Evolutionary conservation across 1,140 invertebrate genomes (phyloP).

Genomic region (Theocolax elegans): DNA sequence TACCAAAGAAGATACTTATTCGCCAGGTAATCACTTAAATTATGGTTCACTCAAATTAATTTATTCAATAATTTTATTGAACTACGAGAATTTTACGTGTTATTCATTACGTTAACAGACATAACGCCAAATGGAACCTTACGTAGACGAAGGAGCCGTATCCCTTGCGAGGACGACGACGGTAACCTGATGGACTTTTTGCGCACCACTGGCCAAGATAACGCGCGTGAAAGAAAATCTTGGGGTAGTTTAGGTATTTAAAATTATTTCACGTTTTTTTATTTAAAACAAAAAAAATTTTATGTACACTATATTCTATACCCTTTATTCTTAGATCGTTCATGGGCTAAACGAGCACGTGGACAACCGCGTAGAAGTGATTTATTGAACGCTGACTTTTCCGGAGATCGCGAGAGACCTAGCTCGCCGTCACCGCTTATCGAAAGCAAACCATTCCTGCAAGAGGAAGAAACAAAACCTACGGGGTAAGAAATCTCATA

Average conservation of each 20-base stretch:
- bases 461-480: conserved; percentile 64
- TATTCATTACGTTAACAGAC: conserved; percentile 69
- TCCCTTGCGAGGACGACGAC: conserved; percentile 87
- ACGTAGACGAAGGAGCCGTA: conserved; percentile 80
- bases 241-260: conserved; percentile 81
- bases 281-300: no score
- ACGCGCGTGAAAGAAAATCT: conserved; percentile 82
- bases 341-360: conserved; percentile 84
- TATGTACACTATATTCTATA: conserved; percentile 1
- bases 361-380: conserved; percentile 76
- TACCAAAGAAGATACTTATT: conserved; percentile 75
- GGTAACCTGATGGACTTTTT: conserved; percentile 88
- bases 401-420: conserved; percentile 77
- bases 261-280: conserved; percentile 6
- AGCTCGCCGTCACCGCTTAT: conserved; percentile 75
- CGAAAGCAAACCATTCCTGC: conserved; percentile 67
- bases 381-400: conserved; percentile 77
- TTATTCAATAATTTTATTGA: no score
- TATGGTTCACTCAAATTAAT: no score
- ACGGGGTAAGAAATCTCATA: conserved; percentile 57
- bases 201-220: conserved; percentile 78
- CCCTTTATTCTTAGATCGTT: conserved; percentile 77
- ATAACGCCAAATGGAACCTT: conserved; percentile 90
- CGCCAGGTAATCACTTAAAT: conserved; percentile 76
- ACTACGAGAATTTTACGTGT: no score